Evolutionary conservation across 2,113 vertebrate species (phyloP).

Genomic region (Spermophilus dauricus): DNA sequence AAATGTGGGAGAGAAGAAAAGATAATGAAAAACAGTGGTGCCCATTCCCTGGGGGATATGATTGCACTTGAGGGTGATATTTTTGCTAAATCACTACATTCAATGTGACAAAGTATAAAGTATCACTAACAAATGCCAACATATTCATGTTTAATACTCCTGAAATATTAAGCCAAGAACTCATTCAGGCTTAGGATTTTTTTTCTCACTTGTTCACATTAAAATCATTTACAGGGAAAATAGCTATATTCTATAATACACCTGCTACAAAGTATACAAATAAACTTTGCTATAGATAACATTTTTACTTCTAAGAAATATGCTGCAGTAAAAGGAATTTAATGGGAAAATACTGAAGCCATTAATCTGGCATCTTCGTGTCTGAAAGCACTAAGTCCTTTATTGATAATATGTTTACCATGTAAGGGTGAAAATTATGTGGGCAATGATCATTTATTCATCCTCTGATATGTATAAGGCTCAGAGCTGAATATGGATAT

Average conservation of each 20-base stretch:
- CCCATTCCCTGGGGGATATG: too few species aligned
- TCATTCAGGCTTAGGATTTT: background rate
- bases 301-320: constrained; percentile 30
- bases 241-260: background rate
- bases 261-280: background rate
- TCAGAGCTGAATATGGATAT: background rate
- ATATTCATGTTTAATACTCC: background rate
- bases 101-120: background rate
- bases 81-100: background rate
- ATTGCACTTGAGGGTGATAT: too few species aligned
- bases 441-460: background rate
- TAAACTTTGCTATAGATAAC: background rate
- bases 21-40: too few species aligned
- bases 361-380: background rate
- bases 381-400: background rate
- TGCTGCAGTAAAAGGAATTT: constrained; percentile 11
- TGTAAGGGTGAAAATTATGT: background rate
- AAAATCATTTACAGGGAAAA: background rate
- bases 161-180: constrained; percentile 47
- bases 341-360: background rate
- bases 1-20: too few species aligned
- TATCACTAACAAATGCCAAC: background rate
- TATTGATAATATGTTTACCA: background rate
- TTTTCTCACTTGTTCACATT: background rate
- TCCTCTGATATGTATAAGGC: background rate